Conservation (phyloP, 2,888 invertebrate species). For the Escarpia spicata region DNA sequence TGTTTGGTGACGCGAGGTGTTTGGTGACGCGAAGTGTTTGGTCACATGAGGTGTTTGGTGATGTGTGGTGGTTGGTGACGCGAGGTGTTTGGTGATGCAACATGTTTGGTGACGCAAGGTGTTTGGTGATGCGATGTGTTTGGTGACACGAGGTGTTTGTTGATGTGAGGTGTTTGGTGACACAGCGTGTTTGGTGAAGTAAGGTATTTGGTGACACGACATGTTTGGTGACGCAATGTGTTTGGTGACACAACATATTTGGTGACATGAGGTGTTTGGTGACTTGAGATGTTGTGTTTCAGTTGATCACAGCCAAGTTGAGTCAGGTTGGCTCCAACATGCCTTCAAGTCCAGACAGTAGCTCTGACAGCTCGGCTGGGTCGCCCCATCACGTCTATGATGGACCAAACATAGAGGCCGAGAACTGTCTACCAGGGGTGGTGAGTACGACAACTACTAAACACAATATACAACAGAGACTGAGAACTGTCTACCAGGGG, state of each 20-base stretch:
- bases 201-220: background rate
- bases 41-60: background rate
- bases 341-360: slow-evolving; percentile 86
- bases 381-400: slow-evolving; percentile 86
- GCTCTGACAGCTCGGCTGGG: slow-evolving; percentile 92
- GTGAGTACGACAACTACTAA: slow-evolving; percentile 68
- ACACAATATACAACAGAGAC: no score
- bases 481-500: no score
- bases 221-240: no score
- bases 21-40: background rate
- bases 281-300: slow-evolving; percentile 40
- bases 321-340: slow-evolving; percentile 72
- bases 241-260: no score
- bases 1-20: background rate
- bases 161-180: background rate
- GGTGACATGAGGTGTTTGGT: background rate
- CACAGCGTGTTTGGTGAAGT: background rate
- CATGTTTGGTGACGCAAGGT: background rate
- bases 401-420: slow-evolving; percentile 83
- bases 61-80: background rate
- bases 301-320: slow-evolving; percentile 81
- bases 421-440: slow-evolving; percentile 90
- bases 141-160: background rate
- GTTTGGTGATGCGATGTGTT: background rate
- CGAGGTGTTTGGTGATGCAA: background rate